These are phyloP conservation scores for Phrynocephalus versicolor DNA, from an alignment of 2,113 vertebrate genomes.

Conservation along the genomic window DNA sequence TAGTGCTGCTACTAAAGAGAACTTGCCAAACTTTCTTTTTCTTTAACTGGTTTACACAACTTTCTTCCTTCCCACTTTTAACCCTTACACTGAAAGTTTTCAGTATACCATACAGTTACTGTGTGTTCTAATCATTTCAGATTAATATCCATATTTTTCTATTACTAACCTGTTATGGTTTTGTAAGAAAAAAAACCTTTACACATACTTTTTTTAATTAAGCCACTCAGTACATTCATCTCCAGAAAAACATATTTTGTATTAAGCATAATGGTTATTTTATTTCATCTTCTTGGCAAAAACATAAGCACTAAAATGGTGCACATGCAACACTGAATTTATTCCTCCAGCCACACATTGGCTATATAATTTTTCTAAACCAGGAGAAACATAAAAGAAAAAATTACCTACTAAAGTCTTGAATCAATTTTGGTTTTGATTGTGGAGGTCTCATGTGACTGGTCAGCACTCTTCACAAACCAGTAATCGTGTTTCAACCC, in stretches of 20 bases:
- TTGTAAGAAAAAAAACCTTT: background rate
- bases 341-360: background rate
- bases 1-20: background rate
- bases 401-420: background rate
- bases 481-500: background rate
- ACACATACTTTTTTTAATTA: background rate
- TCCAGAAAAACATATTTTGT: background rate
- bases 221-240: background rate
- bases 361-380: background rate
- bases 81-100: background rate
- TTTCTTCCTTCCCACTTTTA: background rate
- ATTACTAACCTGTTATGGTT: background rate
- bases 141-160: background rate
- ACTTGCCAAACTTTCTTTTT: background rate
- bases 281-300: background rate
- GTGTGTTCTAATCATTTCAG: background rate
- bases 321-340: background rate
- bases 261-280: background rate
- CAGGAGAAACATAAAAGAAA: background rate
- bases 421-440: background rate
- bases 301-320: background rate
- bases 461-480: background rate
- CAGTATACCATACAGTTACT: background rate
- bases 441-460: background rate
- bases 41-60: background rate